phyloP scores from a whole-genome alignment of 2,113 vertebrate genomes.

The Antennarius striatus region DNA sequence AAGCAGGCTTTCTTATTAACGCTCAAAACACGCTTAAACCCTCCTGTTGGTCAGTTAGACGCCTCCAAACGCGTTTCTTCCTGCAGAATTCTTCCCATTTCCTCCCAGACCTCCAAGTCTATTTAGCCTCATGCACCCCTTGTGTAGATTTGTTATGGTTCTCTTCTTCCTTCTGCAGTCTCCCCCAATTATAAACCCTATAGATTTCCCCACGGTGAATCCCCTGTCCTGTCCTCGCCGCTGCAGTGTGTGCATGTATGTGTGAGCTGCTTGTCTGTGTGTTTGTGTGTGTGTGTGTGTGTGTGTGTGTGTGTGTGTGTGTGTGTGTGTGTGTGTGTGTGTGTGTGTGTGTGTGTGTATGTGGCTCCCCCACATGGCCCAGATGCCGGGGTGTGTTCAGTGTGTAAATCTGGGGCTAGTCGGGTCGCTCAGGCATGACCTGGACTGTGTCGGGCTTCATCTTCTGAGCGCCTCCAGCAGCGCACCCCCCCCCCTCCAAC shows the following conservation, averaged over 20 bases:
- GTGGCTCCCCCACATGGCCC: conserved; percentile 52
- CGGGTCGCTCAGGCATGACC: conserved; percentile 75
- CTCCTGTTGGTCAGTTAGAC: no score
- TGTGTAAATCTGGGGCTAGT: conserved; percentile 77
- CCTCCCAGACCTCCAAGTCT: conserved; percentile 59
- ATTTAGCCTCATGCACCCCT: conserved; percentile 66
- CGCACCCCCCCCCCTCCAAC: conserved; percentile 57
- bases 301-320: conserved; percentile 65
- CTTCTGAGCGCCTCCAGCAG: conserved; percentile 73
- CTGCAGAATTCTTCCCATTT: conserved; percentile 31
- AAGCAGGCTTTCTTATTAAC: not conserved
- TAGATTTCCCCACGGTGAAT: conserved; percentile 71
- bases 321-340: not conserved
- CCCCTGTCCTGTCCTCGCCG: conserved; percentile 65
- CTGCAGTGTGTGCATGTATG: conserved; percentile 39
- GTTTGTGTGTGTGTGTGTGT: conserved; percentile 13
- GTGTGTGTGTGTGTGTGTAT: conserved; percentile 2
- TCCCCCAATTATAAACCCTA: conserved; percentile 76
- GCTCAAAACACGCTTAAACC: no score
- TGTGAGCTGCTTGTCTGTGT: conserved; percentile 22
- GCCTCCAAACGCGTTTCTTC: conserved; percentile 15
- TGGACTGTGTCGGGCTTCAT: conserved; percentile 68
- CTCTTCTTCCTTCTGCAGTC: conserved; percentile 65
- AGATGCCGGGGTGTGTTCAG: conserved; percentile 72
- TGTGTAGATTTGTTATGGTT: conserved; percentile 70